Percentiles rank a stretch among this genome's conserved stretches.
phyloP scores from a whole-genome alignment of 2,888 invertebrate species.

The Lingula anatina region DNA sequence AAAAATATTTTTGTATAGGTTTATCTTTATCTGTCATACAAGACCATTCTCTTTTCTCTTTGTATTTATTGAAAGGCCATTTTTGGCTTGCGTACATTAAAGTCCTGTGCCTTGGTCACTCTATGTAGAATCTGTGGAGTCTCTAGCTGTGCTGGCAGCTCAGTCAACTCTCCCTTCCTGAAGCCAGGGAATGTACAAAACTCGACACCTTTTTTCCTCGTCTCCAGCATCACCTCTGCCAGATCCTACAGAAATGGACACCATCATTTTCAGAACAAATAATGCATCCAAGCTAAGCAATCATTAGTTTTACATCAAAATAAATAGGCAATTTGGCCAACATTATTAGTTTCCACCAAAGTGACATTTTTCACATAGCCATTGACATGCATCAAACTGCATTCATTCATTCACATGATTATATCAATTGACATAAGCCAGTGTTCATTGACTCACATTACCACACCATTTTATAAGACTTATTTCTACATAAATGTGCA shows the following conservation, averaged over 20 bases:
- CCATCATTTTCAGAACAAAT: background rate
- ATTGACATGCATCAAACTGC: too few relatives aligned
- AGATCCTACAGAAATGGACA: constrained; percentile 24
- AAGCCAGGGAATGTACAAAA: constrained; percentile 45
- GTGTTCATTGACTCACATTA: too few relatives aligned
- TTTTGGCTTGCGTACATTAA: constrained; percentile 49
- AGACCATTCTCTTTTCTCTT: too few relatives aligned
- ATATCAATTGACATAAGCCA: too few relatives aligned
- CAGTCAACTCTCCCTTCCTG: constrained; percentile 37
- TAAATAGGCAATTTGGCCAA: background rate
- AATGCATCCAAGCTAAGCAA: background rate
- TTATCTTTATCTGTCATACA: too few relatives aligned
- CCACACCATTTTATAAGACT: too few relatives aligned
- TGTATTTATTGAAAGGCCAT: too few relatives aligned
- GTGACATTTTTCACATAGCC: too few relatives aligned
- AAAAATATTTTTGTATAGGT: too few relatives aligned
- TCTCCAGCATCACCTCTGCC: constrained; percentile 36
- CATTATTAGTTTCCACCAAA: too few relatives aligned
- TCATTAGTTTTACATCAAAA: constrained; percentile 2
- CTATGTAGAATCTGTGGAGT: constrained; percentile 45
- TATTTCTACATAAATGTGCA: too few relatives aligned
- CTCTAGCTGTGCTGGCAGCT: constrained; percentile 45
- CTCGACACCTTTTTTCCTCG: constrained; percentile 37
- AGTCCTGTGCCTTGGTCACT: constrained; percentile 45
- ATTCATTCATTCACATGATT: too few relatives aligned